phyloP scores from a whole-genome alignment of 2,888 invertebrate genomes.

The Ophioninae sp. region DNA sequence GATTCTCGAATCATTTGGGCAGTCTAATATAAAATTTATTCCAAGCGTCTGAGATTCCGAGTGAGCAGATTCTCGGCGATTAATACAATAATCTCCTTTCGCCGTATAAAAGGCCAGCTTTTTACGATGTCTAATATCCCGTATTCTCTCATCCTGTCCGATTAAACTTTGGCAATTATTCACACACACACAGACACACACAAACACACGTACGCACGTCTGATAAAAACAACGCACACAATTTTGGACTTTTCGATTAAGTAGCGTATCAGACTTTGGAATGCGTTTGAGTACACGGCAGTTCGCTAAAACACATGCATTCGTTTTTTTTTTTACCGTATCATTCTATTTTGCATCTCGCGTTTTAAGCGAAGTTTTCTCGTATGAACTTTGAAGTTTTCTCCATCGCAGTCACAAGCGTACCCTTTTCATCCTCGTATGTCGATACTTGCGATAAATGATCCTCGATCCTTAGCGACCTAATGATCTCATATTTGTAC shows the following conservation, averaged over 20 bases:
- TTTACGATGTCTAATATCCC: slow-evolving; percentile 65
- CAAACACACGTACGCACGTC: slow-evolving; percentile 9
- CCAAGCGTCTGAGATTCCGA: slow-evolving; percentile 16
- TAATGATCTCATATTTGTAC: slow-evolving; percentile 37
- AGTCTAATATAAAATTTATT: slow-evolving; percentile 4
- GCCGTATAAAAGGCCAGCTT: slow-evolving; percentile 72
- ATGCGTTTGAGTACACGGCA: slow-evolving; percentile 49
- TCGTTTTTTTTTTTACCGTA: not conserved
- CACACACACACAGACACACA: slow-evolving; percentile 7
- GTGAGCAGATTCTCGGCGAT: slow-evolving; percentile 35
- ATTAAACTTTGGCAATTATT: slow-evolving; percentile 37
- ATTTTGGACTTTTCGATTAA: slow-evolving; percentile 30
- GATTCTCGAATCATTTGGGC: slow-evolving; percentile 22
- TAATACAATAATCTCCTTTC: slow-evolving; percentile 34
- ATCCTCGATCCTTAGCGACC: slow-evolving; percentile 9
- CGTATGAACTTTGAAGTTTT: not conserved
- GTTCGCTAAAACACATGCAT: slow-evolving; percentile 33
- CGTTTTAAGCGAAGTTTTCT: not conserved
- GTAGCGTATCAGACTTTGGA: slow-evolving; percentile 57
- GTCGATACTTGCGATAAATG: not conserved
- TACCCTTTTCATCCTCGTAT: not conserved
- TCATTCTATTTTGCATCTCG: slow-evolving; percentile 14
- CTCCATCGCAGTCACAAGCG: not conserved
- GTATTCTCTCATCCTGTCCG: slow-evolving; percentile 46
- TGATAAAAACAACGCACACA: slow-evolving; percentile 20